These are phyloP conservation scores for Carcharodon carcharias DNA, from an alignment of 2,797 vertebrate species.

Conservation along the genomic window DNA sequence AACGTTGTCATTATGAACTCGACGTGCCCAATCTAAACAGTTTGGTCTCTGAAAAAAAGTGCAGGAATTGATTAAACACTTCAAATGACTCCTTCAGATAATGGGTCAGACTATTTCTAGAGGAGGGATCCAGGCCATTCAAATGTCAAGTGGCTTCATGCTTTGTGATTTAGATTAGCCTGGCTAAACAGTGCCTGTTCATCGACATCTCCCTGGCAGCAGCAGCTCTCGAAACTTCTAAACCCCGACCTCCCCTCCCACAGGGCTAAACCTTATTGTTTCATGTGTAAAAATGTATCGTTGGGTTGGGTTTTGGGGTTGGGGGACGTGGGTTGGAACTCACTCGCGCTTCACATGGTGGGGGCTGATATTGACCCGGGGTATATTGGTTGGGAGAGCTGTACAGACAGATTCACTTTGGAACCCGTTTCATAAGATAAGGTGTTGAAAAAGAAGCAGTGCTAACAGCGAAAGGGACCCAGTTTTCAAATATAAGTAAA, in stretches of 20 bases:
- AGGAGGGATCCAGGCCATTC: neutral
- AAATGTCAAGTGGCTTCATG: slow-evolving; percentile 22
- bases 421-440: neutral
- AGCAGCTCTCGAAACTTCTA: neutral
- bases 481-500: neutral
- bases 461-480: too few relatives aligned
- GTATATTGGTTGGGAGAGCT: too few relatives aligned
- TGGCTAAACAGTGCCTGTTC: neutral
- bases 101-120: slow-evolving; percentile 29
- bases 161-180: slow-evolving; percentile 13
- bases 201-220: neutral
- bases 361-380: too few relatives aligned
- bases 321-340: too few relatives aligned
- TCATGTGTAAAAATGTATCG: neutral
- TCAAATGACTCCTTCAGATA: slow-evolving; percentile 17
- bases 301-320: too few relatives aligned
- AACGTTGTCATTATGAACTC: neutral
- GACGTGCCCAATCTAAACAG: neutral
- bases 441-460: neutral
- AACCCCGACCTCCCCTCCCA: neutral
- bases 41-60: neutral
- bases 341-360: too few relatives aligned
- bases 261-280: neutral
- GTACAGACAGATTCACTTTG: neutral
- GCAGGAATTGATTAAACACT: slow-evolving; percentile 33